phyloP scores from a whole-genome alignment of 1,140 invertebrate genomes.

The Scaptodrosophila lebanonensis region DNA sequence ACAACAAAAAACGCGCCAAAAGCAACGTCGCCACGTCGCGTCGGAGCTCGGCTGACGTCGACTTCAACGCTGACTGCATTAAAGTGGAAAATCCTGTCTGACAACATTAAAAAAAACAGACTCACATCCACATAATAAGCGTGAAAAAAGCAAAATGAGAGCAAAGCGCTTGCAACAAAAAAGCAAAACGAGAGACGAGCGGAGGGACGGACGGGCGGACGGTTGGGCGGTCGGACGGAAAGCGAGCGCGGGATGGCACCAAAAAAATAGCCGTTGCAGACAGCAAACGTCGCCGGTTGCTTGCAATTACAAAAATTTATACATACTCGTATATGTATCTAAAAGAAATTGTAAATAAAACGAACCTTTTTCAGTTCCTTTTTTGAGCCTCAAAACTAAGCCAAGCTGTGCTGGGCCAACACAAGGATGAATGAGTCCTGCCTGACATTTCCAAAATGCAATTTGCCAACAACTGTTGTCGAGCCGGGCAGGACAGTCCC shows the following conservation, averaged over 20 bases:
- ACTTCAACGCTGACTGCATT: conserved; percentile 54
- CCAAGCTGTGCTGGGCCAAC: too few species aligned
- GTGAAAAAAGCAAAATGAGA: conserved; percentile 69
- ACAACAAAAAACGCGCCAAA: conserved; percentile 49
- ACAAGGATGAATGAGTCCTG: too few species aligned
- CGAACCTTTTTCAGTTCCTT: too few species aligned
- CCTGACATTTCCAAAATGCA: too few species aligned
- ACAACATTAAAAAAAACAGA: conserved; percentile 57
- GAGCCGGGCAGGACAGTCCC: too few species aligned
- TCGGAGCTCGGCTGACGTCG: conserved; percentile 16
- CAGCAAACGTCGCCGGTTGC: conserved; percentile 1
- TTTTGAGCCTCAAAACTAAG: too few species aligned
- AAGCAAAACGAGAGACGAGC: conserved; percentile 29
- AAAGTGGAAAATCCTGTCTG: conserved; percentile 73
- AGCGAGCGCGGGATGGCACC: conserved; percentile 38
- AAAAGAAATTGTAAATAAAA: too few species aligned
- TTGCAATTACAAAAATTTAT: too few species aligned
- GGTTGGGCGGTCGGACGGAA: conserved; percentile 18
- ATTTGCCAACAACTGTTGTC: too few species aligned
- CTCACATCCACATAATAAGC: conserved; percentile 57
- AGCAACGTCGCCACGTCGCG: conserved; percentile 6
- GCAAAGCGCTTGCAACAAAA: conserved; percentile 34
- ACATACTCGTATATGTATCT: too few species aligned
- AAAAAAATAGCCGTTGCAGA: conserved; percentile 7
- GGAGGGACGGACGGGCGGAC: conserved; percentile 7